Percentiles rank a stretch among this genome's conserved stretches.
phyloP scores from a whole-genome alignment of 2,113 vertebrate species.

The Passer montanus region DNA sequence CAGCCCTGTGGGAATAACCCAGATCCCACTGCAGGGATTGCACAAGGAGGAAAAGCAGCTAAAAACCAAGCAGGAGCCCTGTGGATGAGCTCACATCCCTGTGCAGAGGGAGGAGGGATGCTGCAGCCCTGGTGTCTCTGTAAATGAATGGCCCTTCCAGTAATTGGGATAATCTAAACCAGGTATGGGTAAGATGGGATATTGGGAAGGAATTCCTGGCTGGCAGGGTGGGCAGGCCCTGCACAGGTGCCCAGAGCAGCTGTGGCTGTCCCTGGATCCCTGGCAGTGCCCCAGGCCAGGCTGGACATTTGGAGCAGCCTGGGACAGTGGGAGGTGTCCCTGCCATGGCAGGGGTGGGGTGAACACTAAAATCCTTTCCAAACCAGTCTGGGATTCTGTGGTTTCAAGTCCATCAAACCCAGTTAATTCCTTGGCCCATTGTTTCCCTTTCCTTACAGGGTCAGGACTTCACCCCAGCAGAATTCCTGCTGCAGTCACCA shows the following conservation, averaged over 20 bases:
- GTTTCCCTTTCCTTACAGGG: background rate
- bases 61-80: background rate
- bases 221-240: background rate
- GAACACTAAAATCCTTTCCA: background rate
- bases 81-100: background rate
- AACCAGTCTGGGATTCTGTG: background rate
- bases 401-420: slow-evolving; percentile 4
- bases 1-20: background rate
- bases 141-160: slow-evolving; percentile 1
- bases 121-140: fast-evolving
- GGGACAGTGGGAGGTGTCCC: background rate
- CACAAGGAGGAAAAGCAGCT: background rate
- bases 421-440: slow-evolving; percentile 16
- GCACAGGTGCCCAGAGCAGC: background rate
- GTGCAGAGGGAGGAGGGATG: background rate
- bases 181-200: background rate
- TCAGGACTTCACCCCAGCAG: background rate
- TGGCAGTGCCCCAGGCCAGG: background rate
- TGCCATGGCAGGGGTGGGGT: background rate
- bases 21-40: background rate
- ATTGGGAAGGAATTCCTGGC: background rate
- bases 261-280: background rate
- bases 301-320: background rate
- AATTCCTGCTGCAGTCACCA: background rate
- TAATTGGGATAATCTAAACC: slow-evolving; percentile 9